Conservation (phyloP, 35 echinoderm and acorn worm species). For the Stichopus chloronotus region DNA sequence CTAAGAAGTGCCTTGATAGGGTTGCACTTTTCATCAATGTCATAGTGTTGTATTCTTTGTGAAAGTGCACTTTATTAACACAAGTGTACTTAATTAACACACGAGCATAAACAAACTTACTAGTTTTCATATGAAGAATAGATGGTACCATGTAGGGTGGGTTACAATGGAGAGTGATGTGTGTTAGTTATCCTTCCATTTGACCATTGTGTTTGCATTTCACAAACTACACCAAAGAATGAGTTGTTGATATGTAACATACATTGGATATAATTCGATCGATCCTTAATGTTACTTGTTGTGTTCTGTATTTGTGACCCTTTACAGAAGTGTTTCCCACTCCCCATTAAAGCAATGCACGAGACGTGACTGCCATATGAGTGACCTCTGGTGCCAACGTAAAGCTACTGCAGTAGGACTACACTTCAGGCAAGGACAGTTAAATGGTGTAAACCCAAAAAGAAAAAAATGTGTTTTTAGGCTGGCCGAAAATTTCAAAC, state of each 20-base stretch:
- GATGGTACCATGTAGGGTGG: not conserved
- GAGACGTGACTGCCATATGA: constrained; percentile 3
- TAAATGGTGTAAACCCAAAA: constrained; percentile 27
- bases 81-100: constrained; percentile 1
- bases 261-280: not conserved
- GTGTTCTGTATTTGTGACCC: constrained; percentile 19
- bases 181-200: constrained; percentile 16
- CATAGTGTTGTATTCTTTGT: constrained; percentile 22
- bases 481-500: constrained; percentile 1
- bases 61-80: constrained; percentile 24
- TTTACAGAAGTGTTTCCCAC: constrained; percentile 6
- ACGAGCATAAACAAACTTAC: constrained; percentile 20
- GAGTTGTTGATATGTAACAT: constrained; percentile 9
- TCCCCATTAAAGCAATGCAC: constrained; percentile 25
- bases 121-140: constrained; percentile 30
- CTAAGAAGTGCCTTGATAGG: constrained; percentile 7
- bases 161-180: constrained; percentile 29
- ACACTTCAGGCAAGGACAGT: constrained; percentile 17
- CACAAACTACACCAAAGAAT: constrained; percentile 2
- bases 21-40: constrained; percentile 25
- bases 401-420: constrained; percentile 8
- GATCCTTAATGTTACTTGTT: constrained; percentile 7
- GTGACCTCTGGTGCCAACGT: not conserved
- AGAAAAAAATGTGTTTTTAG: constrained; percentile 17
- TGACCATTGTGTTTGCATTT: constrained; percentile 11